phyloP scores from a whole-genome alignment of 2,797 vertebrate species.

The Loris lydekkerianus region DNA sequence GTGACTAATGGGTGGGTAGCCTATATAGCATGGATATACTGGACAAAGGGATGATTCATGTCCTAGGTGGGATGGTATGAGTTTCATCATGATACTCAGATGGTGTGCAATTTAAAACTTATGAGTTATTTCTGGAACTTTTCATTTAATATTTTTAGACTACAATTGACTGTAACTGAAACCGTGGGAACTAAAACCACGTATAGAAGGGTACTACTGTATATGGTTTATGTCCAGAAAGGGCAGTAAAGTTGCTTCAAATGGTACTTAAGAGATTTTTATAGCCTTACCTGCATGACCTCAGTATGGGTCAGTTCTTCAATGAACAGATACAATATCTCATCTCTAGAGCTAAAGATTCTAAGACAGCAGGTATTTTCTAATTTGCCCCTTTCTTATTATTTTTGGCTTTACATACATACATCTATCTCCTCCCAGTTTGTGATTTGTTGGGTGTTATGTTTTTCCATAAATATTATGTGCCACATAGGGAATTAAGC shows the following conservation, averaged over 20 bases:
- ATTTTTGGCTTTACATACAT: neutral
- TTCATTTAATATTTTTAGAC: neutral
- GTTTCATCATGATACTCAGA: neutral
- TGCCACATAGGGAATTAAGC: neutral
- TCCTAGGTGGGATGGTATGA: neutral
- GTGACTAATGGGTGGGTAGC: neutral
- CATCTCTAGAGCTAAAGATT: neutral
- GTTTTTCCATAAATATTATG: neutral
- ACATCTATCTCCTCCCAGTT: neutral
- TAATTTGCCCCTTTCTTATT: neutral
- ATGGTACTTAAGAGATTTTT: neutral
- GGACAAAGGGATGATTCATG: neutral
- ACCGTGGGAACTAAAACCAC: neutral
- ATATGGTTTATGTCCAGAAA: neutral
- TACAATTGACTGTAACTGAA: neutral
- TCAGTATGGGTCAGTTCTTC: neutral
- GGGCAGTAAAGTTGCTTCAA: neutral
- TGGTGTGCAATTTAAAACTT: neutral
- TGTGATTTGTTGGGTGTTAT: neutral
- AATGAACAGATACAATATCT: neutral
- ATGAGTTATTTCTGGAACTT: neutral
- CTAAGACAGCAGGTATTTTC: neutral
- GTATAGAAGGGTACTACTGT: neutral
- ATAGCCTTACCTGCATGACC: neutral
- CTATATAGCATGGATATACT: neutral